Percentiles rank a stretch among this genome's conserved stretches.
Evolutionary conservation across 2,797 vertebrate genomes (phyloP).

Genomic region (Lepus oiostolus): DNA sequence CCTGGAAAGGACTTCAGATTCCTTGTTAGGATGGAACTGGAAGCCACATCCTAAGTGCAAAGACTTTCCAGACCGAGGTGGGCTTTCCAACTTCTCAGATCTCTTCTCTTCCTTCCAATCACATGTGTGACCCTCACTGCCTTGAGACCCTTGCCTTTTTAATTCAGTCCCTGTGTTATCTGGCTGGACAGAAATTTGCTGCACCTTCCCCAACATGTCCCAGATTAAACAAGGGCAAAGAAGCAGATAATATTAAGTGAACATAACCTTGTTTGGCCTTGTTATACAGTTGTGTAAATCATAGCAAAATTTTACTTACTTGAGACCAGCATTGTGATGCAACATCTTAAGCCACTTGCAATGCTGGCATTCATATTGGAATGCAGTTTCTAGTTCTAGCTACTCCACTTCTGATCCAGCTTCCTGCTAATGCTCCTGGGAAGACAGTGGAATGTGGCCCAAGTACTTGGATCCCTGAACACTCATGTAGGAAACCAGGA

Average conservation of each 20-base stretch:
- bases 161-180: neutral
- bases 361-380: too few relatives aligned
- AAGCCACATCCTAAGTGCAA: neutral
- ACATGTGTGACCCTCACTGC: neutral
- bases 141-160: conserved; percentile 7
- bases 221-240: neutral
- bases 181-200: neutral
- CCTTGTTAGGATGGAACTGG: neutral
- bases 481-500: too few relatives aligned
- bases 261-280: neutral
- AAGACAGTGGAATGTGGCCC: too few relatives aligned
- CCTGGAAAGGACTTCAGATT: neutral
- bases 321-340: too few relatives aligned
- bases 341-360: too few relatives aligned
- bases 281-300: neutral
- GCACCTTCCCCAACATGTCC: neutral
- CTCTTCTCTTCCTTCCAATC: neutral
- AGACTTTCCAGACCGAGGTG: neutral
- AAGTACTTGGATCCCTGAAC: too few relatives aligned
- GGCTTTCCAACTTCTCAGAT: neutral
- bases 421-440: too few relatives aligned
- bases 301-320: neutral
- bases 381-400: too few relatives aligned
- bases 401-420: too few relatives aligned
- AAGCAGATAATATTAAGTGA: neutral